Base-by-base conservation (phyloP, 2,888 invertebrate genomes). In the Campoplex nolae region DNA sequence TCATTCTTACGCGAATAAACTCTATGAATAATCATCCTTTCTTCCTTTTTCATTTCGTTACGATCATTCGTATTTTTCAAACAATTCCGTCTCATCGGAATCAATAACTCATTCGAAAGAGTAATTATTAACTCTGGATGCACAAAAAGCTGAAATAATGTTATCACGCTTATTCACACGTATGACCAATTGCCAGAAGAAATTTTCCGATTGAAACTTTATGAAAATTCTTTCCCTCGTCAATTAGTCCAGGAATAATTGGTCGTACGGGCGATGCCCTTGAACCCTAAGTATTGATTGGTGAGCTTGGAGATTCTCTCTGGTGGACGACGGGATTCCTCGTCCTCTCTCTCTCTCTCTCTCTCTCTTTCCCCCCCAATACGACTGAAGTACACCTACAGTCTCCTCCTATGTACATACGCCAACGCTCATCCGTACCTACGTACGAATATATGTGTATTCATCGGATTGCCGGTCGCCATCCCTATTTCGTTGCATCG, bases 221-320 rank as follows among this genome's bases (percentile, higher is more conserved):
- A 79, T 83, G 48, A 38, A 38, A 6, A 38, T 6, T 38, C 38
- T 3, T 6, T 3, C 38, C 4, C 38, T 3, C 38, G 38, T 78
- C 93, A 94, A 94, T 94, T 94, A 94, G 93, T 93, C 91, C 88
- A 90, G 85, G 90, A 91, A 93, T 94, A 94, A 94, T 94, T 94
- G 94, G 92, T 93, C 93, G 93, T 93, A 92, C 94, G 93, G 94
- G 92, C 94, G 93, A 94, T 94, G 94, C 93, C 94, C 94, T 94
- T 94, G 94, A 94, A 94, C 93, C 94, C 93, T 92, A 91, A 92
- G 93, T 94, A 94, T 94, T 94, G 94, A 94, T 94, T 94, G 93
- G 93, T 91, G 91, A 93, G 91, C 92, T 92, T 91, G 92, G 91
- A 88, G 91, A 93, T 93, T 93, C 92, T 92, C 91, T 92, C 90